Conservation (phyloP, 2,888 invertebrate species). For the Argyra leucocephala region DNA sequence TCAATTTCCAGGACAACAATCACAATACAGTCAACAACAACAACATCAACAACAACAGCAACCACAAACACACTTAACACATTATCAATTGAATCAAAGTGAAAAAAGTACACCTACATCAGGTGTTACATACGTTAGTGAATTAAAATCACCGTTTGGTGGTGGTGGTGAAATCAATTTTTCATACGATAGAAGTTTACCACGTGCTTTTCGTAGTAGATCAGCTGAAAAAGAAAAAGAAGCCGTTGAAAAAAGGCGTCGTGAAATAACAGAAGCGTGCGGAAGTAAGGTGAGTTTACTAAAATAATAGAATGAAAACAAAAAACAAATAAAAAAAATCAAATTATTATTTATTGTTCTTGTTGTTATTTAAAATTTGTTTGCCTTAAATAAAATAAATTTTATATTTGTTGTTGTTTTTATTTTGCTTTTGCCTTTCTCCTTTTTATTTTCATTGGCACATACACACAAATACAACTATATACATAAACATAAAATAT, state of each 20-base stretch:
- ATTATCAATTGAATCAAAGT: conserved; percentile 21
- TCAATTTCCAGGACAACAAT: conserved; percentile 2
- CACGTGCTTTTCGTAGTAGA: conserved; percentile 40
- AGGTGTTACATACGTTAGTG: conserved; percentile 23
- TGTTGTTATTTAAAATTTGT: no score
- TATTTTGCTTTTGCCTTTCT: no score
- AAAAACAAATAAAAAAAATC: no score
- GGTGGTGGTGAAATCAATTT: conserved; percentile 13
- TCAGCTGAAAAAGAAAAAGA: conserved; percentile 36
- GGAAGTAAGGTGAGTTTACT: conserved; percentile 15
- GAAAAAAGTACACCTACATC: conserved; percentile 32
- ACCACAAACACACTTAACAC: neutral
- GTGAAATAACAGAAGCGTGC: conserved; percentile 15
- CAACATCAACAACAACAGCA: conserved; percentile 1
- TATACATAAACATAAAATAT: no score
- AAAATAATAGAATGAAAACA: no score
- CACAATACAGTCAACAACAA: neutral
- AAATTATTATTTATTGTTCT: no score
- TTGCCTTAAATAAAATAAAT: no score
- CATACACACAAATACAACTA: no score
- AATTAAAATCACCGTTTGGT: conserved; percentile 14
- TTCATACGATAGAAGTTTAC: conserved; percentile 32
- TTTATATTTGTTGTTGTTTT: no score
- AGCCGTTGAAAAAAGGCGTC: neutral
- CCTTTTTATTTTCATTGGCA: no score